Percentiles rank a stretch among this genome's conserved stretches.
phyloP scores from a whole-genome alignment of 2,113 vertebrate genomes.

The Halcyon senegalensis region DNA sequence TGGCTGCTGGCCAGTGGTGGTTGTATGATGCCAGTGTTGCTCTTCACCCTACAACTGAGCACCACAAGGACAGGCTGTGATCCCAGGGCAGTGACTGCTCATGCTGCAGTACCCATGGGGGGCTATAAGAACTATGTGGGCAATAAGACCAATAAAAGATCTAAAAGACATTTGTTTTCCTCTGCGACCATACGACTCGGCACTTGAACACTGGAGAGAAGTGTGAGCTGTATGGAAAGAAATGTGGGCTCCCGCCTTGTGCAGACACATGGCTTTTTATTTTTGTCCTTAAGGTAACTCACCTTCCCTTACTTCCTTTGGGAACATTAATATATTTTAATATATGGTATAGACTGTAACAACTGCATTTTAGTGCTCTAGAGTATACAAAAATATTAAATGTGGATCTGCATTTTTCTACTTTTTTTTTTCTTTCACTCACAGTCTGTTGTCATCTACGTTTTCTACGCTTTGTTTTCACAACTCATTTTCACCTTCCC shows the following conservation, averaged over 20 bases:
- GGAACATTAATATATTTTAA: background rate
- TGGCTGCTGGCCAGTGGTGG: background rate
- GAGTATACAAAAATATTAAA: background rate
- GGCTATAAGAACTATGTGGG: background rate
- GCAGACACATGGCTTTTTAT: background rate
- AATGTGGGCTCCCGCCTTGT: rapidly evolving
- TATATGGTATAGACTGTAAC: background rate
- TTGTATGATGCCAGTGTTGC: background rate
- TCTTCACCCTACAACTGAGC: background rate
- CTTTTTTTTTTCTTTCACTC: background rate
- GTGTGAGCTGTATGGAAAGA: background rate
- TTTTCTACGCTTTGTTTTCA: conserved; percentile 21
- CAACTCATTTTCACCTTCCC: conserved; percentile 56
- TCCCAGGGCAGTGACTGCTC: background rate
- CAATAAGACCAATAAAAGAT: background rate
- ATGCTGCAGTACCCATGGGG: background rate
- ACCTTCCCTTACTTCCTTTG: background rate
- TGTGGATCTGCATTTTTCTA: background rate
- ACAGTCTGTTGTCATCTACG: background rate
- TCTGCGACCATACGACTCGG: background rate
- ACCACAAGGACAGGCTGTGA: background rate
- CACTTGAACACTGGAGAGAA: background rate
- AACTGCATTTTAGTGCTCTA: background rate
- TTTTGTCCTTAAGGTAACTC: background rate
- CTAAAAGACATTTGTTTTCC: background rate